A percentile compares a stretch with the other conserved stretches of the same genome.
Conservation (phyloP, 2,113 vertebrate genomes). For the Gallinago jamesoni region DNA sequence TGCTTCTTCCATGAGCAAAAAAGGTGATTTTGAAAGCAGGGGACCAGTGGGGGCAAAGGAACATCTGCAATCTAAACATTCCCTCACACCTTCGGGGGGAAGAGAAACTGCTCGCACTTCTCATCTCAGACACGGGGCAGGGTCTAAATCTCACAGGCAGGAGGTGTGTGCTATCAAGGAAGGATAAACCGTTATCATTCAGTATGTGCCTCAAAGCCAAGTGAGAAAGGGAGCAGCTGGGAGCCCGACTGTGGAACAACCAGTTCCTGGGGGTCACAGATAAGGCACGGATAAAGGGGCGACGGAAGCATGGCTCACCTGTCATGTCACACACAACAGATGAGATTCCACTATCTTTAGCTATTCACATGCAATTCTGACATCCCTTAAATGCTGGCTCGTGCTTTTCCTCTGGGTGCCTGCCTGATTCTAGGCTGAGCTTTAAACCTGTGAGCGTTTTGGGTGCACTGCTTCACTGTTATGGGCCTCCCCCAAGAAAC, state of each 20-base stretch:
- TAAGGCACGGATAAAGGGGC: background rate
- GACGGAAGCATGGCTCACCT: fast-evolving
- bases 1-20: background rate
- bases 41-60: background rate
- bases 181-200: background rate
- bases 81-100: background rate
- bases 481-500: background rate
- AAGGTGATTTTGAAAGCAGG: slow-evolving; percentile 6
- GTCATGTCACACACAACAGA: background rate
- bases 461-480: background rate
- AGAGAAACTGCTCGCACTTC: background rate
- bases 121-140: background rate
- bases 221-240: background rate
- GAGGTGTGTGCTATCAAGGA: background rate
- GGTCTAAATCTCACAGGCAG: slow-evolving; percentile 4
- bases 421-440: background rate
- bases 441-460: background rate
- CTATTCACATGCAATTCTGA: background rate
- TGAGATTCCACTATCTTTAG: background rate
- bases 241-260: background rate
- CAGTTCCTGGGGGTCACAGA: fast-evolving
- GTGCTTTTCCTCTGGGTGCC: background rate
- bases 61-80: slow-evolving; percentile 5
- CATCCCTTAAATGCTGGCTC: background rate
- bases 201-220: background rate